phyloP scores from a whole-genome alignment of 2,888 invertebrate genomes.

The Liodrosophila aerea region DNA sequence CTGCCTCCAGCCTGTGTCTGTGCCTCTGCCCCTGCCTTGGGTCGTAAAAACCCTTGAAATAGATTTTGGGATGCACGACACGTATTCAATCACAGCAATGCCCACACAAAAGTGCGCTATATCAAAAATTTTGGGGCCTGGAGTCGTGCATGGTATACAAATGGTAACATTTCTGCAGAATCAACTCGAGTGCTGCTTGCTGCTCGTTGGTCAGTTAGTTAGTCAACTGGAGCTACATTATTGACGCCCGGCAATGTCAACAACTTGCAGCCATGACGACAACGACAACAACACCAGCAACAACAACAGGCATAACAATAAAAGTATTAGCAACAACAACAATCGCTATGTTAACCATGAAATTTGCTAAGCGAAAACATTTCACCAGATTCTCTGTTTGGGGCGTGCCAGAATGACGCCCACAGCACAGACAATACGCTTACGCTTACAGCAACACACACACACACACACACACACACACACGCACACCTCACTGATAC shows the following conservation, averaged over 20 bases:
- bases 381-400: slow-evolving; percentile 54
- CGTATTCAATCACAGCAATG: slow-evolving; percentile 77
- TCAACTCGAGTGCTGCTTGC: slow-evolving; percentile 3
- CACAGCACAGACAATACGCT: slow-evolving; percentile 42
- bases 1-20: background rate
- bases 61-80: slow-evolving; percentile 51
- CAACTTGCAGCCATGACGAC: slow-evolving; percentile 75
- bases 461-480: slow-evolving; percentile 18
- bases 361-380: slow-evolving; percentile 72
- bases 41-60: slow-evolving; percentile 70
- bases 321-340: slow-evolving; percentile 38
- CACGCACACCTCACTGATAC: background rate
- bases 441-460: slow-evolving; percentile 11
- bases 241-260: slow-evolving; percentile 79
- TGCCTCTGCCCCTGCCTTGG: slow-evolving; percentile 8
- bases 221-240: slow-evolving; percentile 58
- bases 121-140: slow-evolving; percentile 64
- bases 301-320: slow-evolving; percentile 61
- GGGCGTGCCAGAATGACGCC: slow-evolving; percentile 52
- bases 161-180: slow-evolving; percentile 51
- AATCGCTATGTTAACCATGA: slow-evolving; percentile 61
- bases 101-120: slow-evolving; percentile 78
- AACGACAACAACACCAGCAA: slow-evolving; percentile 39
- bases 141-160: slow-evolving; percentile 69
- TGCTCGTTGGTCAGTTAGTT: slow-evolving; percentile 56